phyloP scores from a whole-genome alignment of 2,888 invertebrate species.

The Taphrorychus bicolor region DNA sequence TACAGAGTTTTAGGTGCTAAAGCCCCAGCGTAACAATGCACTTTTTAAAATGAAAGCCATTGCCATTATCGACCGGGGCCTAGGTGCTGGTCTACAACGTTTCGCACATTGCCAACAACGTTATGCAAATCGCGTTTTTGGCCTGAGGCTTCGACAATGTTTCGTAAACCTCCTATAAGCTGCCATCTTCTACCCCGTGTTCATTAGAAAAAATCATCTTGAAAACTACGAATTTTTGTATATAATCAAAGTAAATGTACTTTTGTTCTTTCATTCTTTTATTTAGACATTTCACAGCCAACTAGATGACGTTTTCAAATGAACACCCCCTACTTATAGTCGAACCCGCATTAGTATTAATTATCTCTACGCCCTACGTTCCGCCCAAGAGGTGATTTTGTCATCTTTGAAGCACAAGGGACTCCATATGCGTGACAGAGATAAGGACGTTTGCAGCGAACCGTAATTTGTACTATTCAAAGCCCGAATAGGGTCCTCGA shows the following conservation, averaged over 20 bases:
- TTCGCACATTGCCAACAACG: not conserved
- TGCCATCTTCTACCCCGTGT: no score
- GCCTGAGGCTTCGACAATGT: no score
- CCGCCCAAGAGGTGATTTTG: not conserved
- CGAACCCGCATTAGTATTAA: not conserved
- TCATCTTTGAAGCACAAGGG: not conserved
- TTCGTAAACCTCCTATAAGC: no score
- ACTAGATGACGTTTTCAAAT: no score
- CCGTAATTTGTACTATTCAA: not conserved
- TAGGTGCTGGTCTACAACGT: no score
- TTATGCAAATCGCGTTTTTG: not conserved
- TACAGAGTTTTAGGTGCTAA: conserved; percentile 20
- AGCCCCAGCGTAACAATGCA: conserved; percentile 19
- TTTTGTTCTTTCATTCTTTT: no score
- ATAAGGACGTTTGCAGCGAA: not conserved
- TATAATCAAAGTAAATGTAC: no score
- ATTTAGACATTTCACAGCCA: no score
- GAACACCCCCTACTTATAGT: no score
- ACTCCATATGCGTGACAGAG: not conserved
- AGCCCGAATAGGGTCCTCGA: not conserved
- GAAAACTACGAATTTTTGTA: no score
- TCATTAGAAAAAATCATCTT: no score
- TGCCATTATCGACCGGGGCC: not conserved
- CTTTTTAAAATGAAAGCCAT: conserved; percentile 23
- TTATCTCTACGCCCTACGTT: not conserved